A percentile compares a stretch with the other conserved stretches of the same genome.
Evolutionary conservation across 2,797 vertebrate genomes (phyloP).

Genomic region (Ctenochaetus hawaiiensis): DNA sequence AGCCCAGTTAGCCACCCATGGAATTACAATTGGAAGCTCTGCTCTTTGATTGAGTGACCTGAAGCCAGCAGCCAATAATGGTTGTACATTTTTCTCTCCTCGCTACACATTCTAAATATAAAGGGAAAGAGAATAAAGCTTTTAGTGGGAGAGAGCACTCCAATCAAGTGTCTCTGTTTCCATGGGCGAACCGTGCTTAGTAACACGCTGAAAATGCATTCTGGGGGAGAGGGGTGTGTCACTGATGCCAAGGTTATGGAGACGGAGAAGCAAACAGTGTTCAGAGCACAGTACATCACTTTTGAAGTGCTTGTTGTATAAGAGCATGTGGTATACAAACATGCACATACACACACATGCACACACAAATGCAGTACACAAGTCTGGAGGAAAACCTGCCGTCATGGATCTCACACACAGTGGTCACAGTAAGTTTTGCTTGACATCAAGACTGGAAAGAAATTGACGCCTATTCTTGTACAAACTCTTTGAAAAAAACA

Average conservation of each 20-base stretch:
- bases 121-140: conserved; percentile 74
- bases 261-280: conserved; percentile 40
- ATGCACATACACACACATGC: background rate
- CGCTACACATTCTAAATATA: conserved; percentile 76
- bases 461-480: background rate
- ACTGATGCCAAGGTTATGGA: conserved; percentile 62
- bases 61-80: conserved; percentile 68
- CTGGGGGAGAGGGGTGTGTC: conserved; percentile 70
- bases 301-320: conserved; percentile 65
- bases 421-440: conserved; percentile 24
- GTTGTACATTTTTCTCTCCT: conserved; percentile 53
- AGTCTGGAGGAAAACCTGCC: conserved; percentile 39
- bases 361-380: background rate
- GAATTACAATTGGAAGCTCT: conserved; percentile 69
- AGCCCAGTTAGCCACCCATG: conserved; percentile 58
- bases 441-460: conserved; percentile 21
- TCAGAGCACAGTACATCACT: conserved; percentile 42
- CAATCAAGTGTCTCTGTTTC: conserved; percentile 77
- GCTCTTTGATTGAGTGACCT: conserved; percentile 67
- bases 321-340: conserved; percentile 45
- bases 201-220: conserved; percentile 73
- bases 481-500: conserved; percentile 15
- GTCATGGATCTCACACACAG: conserved; percentile 38
- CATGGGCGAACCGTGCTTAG: conserved; percentile 63
- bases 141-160: conserved; percentile 78